Evolutionary conservation across 37 sponge, comb jelly and placozoan genomes (phyloP), one percentile per base, ranked within the genome.

Genomic region (Theonella swinhoei): DNA sequence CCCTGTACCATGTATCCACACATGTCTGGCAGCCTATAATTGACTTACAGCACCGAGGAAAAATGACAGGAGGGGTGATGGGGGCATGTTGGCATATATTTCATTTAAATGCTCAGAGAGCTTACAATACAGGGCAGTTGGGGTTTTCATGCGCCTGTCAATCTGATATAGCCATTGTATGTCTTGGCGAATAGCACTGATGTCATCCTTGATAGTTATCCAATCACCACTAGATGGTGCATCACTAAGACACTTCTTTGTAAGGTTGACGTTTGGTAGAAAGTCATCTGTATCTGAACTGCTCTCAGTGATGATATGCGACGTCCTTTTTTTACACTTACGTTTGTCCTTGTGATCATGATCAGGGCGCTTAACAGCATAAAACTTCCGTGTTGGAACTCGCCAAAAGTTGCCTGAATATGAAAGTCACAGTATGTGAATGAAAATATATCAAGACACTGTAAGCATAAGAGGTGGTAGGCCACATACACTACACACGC

Each of bases 11-110:
- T 3, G 24, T 66, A 32, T 88, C 82, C 26, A 75, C 76, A 68
- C 88, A 88, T 9, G 4, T 28, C 24, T 88, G 42, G 63, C 81
- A 88, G 0, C 88, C 88, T 0, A 88, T 3, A 25, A 88, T 88
- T 4, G 25, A 41, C 2, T 62, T 77, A 66, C 89, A 88, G 39
- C 89, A 88, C 22, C 59, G 42, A 1, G 78, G 73, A 25, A 88
- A 59, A 14, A 88, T 77, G 35, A 78, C 58, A 0, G 83, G 89
- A 28, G 83, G 83, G 0, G 14, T 1, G 7, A 82, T 43, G 24
- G 82, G 88, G 0, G 70, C 17, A 2, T 0, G 40, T 2, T 82
- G 70, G 37, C 89, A 88, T 20, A 88, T 88, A 29, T 58, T 76
- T 62, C 83, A 88, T 29, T 26, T 29, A 61, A 88, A 88, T 64